A percentile compares a stretch with the other conserved stretches of the same genome.
phyloP scores from a whole-genome alignment of 2,888 invertebrate species.

The Notodonta ziczac region DNA sequence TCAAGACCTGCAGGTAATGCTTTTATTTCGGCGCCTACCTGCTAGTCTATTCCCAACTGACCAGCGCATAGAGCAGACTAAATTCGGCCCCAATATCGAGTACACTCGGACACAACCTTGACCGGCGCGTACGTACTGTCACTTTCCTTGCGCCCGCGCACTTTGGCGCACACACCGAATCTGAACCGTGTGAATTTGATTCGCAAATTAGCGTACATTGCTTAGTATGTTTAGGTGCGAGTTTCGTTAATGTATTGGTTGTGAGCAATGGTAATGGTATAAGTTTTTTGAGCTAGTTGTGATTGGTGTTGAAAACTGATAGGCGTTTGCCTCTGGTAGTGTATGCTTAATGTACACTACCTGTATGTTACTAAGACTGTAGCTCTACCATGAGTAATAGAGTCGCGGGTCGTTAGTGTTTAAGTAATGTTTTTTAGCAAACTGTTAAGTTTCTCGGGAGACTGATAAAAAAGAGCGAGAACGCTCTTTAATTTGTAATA shows the following conservation, averaged over 20 bases:
- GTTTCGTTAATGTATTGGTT: neutral
- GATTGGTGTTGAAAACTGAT: neutral
- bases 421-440: too few relatives aligned
- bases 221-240: neutral
- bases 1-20: too few relatives aligned
- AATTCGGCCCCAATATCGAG: conserved; percentile 3
- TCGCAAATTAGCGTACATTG: conserved; percentile 4
- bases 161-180: neutral
- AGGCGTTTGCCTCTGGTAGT: too few relatives aligned
- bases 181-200: neutral
- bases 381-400: too few relatives aligned
- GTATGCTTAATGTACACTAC: too few relatives aligned
- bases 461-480: too few relatives aligned
- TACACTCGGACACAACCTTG: conserved; percentile 8
- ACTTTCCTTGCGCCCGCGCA: conserved; percentile 6
- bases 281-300: too few relatives aligned
- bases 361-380: too few relatives aligned
- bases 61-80: conserved; percentile 1
- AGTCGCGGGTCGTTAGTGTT: too few relatives aligned
- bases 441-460: too few relatives aligned
- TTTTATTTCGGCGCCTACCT: too few relatives aligned
- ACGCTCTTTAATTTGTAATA: too few relatives aligned
- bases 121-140: conserved; percentile 6
- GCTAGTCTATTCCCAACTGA: neutral
- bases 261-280: neutral